A percentile compares a stretch with the other conserved stretches of the same genome.
Conservation (phyloP, 2,797 vertebrate species). For the Fundulus diaphanus region DNA sequence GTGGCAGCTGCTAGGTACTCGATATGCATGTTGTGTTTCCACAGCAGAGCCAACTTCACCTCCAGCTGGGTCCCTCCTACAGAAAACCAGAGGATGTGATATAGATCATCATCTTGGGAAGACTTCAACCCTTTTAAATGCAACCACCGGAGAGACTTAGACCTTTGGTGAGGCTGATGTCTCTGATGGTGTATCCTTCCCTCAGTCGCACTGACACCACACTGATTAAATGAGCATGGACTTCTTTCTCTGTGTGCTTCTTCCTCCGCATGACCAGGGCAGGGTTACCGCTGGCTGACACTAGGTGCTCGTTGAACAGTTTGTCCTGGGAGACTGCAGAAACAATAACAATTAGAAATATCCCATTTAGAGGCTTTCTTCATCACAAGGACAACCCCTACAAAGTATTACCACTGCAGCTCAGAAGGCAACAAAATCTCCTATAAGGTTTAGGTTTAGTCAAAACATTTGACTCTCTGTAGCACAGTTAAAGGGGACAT, state of each 20-base stretch:
- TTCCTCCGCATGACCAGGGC: slow-evolving; percentile 93
- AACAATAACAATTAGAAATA: slow-evolving; percentile 3
- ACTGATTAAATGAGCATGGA: slow-evolving; percentile 93
- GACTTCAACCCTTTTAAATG: not conserved
- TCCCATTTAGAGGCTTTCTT: not conserved
- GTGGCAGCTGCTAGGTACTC: slow-evolving; percentile 92
- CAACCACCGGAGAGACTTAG: not conserved
- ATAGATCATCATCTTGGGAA: not conserved
- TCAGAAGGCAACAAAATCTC: no score
- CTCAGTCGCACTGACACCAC: slow-evolving; percentile 94
- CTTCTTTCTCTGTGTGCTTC: slow-evolving; percentile 97
- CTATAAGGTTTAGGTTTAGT: no score
- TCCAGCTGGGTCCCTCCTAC: slow-evolving; percentile 93
- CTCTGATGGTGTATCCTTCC: slow-evolving; percentile 96
- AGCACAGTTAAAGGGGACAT: no score
- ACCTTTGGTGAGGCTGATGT: slow-evolving; percentile 95
- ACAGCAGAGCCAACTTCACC: slow-evolving; percentile 93
- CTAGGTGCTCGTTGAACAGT: slow-evolving; percentile 97
- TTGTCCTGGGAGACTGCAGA: slow-evolving; percentile 92
- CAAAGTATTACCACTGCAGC: not conserved
- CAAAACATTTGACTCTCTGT: no score
- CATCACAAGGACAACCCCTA: not conserved
- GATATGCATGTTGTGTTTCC: slow-evolving; percentile 99
- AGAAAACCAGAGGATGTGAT: not conserved
- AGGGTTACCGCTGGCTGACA: slow-evolving; percentile 95